Conservation (phyloP, 2,113 vertebrate genomes). For the Hyperopisus bebe region DNA sequence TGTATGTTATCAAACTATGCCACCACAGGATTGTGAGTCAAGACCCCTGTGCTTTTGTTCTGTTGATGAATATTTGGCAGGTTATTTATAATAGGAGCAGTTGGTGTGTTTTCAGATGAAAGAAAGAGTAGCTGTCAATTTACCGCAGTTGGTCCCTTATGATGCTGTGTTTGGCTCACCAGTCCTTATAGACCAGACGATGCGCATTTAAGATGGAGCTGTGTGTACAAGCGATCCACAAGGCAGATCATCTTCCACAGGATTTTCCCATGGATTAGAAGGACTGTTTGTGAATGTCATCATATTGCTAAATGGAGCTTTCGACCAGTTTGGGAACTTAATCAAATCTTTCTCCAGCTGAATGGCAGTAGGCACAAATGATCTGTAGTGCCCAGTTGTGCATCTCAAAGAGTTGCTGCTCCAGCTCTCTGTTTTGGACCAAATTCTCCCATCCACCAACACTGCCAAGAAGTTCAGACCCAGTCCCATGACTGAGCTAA, state of each 20-base stretch:
- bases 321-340: background rate
- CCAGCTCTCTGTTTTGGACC: background rate
- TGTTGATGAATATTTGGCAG: background rate
- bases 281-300: background rate
- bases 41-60: background rate
- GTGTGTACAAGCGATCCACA: background rate
- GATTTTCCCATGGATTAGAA: background rate
- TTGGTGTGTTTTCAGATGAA: background rate
- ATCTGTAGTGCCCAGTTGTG: background rate
- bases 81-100: background rate
- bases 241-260: background rate
- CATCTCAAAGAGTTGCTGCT: background rate
- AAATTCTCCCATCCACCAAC: background rate
- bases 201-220: background rate
- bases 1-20: background rate
- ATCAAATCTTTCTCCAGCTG: background rate
- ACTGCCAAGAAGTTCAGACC: background rate
- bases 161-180: background rate
- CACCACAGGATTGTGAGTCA: background rate
- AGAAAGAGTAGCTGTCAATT: background rate
- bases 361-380: background rate
- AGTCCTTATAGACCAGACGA: background rate
- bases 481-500: background rate
- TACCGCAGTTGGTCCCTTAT: background rate
- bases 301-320: background rate